phyloP scores from a whole-genome alignment of 2,113 vertebrate genomes.

The Blennius ocellaris region DNA sequence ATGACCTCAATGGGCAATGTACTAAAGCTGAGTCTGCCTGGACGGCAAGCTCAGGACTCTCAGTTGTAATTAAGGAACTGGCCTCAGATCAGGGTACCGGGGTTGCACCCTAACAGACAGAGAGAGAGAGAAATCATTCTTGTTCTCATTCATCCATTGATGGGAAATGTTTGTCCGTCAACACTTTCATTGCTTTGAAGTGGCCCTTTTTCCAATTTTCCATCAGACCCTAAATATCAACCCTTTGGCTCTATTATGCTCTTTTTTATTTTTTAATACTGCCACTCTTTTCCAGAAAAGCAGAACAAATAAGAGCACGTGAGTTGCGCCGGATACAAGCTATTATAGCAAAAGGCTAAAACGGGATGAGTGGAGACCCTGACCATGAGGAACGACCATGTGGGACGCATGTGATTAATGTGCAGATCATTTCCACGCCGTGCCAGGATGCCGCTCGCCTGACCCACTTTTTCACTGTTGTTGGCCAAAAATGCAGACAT shows the following conservation, averaged over 20 bases:
- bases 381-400: conserved; percentile 25
- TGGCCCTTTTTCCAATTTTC: no score
- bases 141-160: no score
- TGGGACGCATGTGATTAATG: conserved; percentile 60
- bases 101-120: not conserved
- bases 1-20: conserved; percentile 41
- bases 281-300: no score
- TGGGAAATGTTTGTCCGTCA: no score
- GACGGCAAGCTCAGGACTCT: conserved; percentile 15
- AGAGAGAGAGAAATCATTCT: no score
- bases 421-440: conserved; percentile 25
- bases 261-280: no score
- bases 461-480: conserved; percentile 56
- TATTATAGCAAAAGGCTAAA: conserved; percentile 23
- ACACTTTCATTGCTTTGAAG: no score
- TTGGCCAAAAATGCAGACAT: conserved; percentile 24
- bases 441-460: conserved; percentile 24
- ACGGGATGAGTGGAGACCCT: conserved; percentile 9
- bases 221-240: no score
- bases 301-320: no score
- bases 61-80: conserved; percentile 19
- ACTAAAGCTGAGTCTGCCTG: conserved; percentile 16
- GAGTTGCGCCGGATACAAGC: no score
- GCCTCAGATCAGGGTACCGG: conserved; percentile 13
- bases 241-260: no score